phyloP scores from a whole-genome alignment of 1,140 invertebrate genomes.

The Drosophila gunungcola region DNA sequence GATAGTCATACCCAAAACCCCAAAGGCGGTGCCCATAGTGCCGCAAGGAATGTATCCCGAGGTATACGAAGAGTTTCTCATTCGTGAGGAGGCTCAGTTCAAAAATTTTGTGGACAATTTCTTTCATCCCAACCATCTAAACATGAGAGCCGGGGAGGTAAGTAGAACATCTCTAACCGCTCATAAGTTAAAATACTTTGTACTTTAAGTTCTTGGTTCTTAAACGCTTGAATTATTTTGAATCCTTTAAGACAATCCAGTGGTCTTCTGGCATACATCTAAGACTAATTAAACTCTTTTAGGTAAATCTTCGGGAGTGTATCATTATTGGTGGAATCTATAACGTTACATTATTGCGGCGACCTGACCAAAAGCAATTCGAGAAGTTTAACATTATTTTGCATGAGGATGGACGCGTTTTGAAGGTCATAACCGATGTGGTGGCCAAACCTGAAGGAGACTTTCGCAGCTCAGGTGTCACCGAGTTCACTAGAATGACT shows the following conservation, averaged over 20 bases:
- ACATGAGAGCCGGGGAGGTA: slow-evolving; percentile 50
- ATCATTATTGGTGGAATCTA: slow-evolving; percentile 68
- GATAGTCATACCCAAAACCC: slow-evolving; percentile 34
- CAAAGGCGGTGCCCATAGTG: slow-evolving; percentile 45
- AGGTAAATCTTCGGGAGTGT: slow-evolving; percentile 67
- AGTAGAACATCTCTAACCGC: not conserved
- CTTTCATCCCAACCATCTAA: slow-evolving; percentile 50
- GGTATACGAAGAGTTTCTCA: slow-evolving; percentile 33
- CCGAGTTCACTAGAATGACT: not conserved
- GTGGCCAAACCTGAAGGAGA: slow-evolving; percentile 3
- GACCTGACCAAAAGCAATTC: slow-evolving; percentile 45
- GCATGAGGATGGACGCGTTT: slow-evolving; percentile 53
- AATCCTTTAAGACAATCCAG: too few species aligned
- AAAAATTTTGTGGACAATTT: slow-evolving; percentile 36
- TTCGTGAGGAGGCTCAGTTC: slow-evolving; percentile 53
- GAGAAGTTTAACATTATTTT: slow-evolving; percentile 57
- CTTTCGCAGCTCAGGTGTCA: not conserved
- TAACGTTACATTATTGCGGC: slow-evolving; percentile 51
- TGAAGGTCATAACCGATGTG: slow-evolving; percentile 36
- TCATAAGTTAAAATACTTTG: too few species aligned
- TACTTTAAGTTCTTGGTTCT: too few species aligned
- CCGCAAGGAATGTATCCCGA: slow-evolving; percentile 55
- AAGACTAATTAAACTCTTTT: not conserved
- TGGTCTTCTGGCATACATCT: too few species aligned
- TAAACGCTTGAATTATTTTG: too few species aligned